Conservation (phyloP, 2,113 vertebrate genomes). For the Condylura cristata region DNA sequence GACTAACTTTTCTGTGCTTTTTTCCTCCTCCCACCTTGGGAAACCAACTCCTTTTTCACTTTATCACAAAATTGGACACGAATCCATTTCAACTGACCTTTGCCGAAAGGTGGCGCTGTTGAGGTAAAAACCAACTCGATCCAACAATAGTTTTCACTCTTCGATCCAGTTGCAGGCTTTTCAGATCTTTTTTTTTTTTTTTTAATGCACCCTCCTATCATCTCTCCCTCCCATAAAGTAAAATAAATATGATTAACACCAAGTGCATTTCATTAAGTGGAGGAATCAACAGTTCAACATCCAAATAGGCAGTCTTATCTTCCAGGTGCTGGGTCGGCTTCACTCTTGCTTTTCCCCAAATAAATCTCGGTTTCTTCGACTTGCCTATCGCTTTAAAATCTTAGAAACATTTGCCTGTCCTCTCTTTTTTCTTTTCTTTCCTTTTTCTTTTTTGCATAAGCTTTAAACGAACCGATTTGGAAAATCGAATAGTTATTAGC, state of each 20-base stretch:
- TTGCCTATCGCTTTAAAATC: slow-evolving; percentile 79
- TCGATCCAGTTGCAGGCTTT: slow-evolving; percentile 68
- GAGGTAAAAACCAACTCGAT: slow-evolving; percentile 87
- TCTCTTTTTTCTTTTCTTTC: neutral
- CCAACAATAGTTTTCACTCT: slow-evolving; percentile 76
- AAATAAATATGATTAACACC: slow-evolving; percentile 72
- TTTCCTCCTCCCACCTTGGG: neutral
- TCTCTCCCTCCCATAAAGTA: slow-evolving; percentile 63
- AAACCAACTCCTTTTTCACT: slow-evolving; percentile 1
- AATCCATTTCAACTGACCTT: slow-evolving; percentile 81
- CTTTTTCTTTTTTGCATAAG: neutral
- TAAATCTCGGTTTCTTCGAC: slow-evolving; percentile 53
- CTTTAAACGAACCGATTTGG: slow-evolving; percentile 41
- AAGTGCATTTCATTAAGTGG: slow-evolving; percentile 73
- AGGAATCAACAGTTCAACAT: slow-evolving; percentile 41
- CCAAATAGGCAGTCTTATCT: slow-evolving; percentile 19
- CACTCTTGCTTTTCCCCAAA: slow-evolving; percentile 6
- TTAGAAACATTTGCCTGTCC: slow-evolving; percentile 68
- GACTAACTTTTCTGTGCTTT: neutral
- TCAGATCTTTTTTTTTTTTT: slow-evolving; percentile 36
- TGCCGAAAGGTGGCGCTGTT: slow-evolving; percentile 98
- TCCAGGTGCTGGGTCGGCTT: neutral
- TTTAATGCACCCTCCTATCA: slow-evolving; percentile 17
- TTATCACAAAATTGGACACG: slow-evolving; percentile 69
- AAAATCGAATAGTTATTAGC: slow-evolving; percentile 52